A percentile compares a stretch with the other conserved stretches of the same genome.
Evolutionary conservation across 37 sponge, comb jelly and placozoan genomes (phyloP).

Genomic region (Cliona cf. orientalis): DNA sequence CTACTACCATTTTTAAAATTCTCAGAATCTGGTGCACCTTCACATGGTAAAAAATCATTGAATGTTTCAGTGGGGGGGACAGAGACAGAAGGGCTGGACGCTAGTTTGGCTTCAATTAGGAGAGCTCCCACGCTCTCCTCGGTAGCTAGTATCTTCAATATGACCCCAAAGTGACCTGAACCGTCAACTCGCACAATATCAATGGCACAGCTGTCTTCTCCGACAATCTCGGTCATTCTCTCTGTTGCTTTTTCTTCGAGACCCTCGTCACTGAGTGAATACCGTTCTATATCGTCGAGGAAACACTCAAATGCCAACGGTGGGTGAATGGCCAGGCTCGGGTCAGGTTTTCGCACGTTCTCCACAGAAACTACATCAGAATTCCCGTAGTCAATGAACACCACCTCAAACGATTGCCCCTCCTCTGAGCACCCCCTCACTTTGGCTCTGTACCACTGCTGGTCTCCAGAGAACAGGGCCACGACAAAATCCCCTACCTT

Average conservation of each 20-base stretch:
- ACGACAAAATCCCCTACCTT: slow-evolving; percentile 38
- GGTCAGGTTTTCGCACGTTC: slow-evolving; percentile 5
- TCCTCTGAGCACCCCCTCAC: neutral
- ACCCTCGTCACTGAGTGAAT: neutral
- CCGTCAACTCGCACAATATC: slow-evolving; percentile 15
- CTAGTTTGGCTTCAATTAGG: slow-evolving; percentile 32
- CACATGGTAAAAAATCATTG: no score
- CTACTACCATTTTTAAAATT: no score
- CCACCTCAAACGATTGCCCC: slow-evolving; percentile 36
- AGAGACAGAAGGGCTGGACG: no score
- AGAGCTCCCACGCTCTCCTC: slow-evolving; percentile 21
- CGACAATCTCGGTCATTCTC: slow-evolving; percentile 20
- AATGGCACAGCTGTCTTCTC: slow-evolving; percentile 19
- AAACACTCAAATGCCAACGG: slow-evolving; percentile 63
- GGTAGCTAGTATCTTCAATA: neutral
- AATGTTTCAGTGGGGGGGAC: no score
- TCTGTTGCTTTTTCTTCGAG: slow-evolving; percentile 18
- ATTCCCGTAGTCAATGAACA: slow-evolving; percentile 85
- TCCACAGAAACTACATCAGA: slow-evolving; percentile 34
- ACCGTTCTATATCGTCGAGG: slow-evolving; percentile 43
- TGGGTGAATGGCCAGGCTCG: slow-evolving; percentile 15
- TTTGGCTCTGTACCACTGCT: slow-evolving; percentile 60
- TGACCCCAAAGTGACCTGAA: slow-evolving; percentile 31
- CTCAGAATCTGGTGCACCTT: no score
- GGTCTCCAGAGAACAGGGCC: slow-evolving; percentile 60